These are phyloP conservation scores for Sarcophaga bullata DNA, from an alignment of 1,140 invertebrate genomes.

Conservation along the genomic window DNA sequence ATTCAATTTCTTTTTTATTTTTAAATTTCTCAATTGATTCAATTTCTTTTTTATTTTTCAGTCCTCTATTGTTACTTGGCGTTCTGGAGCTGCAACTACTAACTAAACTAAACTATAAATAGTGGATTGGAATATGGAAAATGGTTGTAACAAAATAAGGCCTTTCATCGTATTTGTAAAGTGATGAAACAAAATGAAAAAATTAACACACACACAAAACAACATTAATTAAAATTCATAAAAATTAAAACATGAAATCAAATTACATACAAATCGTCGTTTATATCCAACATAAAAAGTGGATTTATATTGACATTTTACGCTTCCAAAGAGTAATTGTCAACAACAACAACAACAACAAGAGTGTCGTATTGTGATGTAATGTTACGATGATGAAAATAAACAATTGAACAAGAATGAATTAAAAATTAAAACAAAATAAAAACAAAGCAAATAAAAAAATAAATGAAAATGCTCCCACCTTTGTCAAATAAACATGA, in stretches of 20 bases:
- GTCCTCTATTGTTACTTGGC: constrained; percentile 20
- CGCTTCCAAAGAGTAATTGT: not conserved
- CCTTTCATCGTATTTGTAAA: not conserved
- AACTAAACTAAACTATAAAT: constrained; percentile 10
- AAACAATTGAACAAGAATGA: too few species aligned
- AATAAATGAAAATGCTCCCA: constrained; percentile 37
- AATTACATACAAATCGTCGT: not conserved
- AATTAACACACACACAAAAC: too few species aligned
- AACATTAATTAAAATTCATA: not conserved
- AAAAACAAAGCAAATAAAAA: too few species aligned
- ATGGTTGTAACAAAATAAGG: constrained; percentile 28
- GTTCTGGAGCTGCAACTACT: constrained; percentile 19
- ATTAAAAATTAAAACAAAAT: too few species aligned
- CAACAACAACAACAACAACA: constrained; percentile 21
- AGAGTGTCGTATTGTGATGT: too few species aligned
- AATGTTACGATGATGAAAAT: too few species aligned
- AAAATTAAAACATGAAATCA: not conserved
- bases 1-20: not conserved
- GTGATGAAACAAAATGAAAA: not conserved
- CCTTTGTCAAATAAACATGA: constrained; percentile 38
- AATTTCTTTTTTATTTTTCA: not conserved
- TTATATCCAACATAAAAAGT: too few species aligned
- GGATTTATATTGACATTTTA: too few species aligned
- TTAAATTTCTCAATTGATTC: not conserved
- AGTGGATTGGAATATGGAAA: not conserved